Evolutionary conservation across 1,140 invertebrate genomes (phyloP), one percentile per base, ranked within the genome.

Genomic region (Popillia japonica): DNA sequence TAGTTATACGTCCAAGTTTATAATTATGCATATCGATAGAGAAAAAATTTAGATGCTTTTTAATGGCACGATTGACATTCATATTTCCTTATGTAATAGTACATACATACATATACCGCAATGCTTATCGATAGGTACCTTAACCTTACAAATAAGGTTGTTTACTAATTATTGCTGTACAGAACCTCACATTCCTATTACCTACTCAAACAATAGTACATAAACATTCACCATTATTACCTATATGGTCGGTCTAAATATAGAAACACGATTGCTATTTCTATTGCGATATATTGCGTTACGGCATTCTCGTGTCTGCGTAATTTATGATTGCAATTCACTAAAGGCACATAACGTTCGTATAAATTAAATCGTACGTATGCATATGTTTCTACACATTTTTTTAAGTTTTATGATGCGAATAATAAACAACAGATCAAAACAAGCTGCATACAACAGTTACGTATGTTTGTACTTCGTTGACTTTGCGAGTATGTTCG

Each of bases 101-200:
- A 34, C 27, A n/a, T n/a, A n/a, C n/a, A n/a, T n/a, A n/a, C n/a
- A n/a, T n/a, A n/a, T n/a, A 27, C 27, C 27, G 61, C 61, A 23
- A 34, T 20, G 11, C 17, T 68, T 68, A 68, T 68, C 61, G 61
- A 68, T 23, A 34, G 61, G 61, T 68, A 68, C 61, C 61, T 68
- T 68, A 68, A 68, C 61, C 61, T 68, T 34, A 68, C 61, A 68
- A 68, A 68, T 68, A 68, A 68, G 61, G 61, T 68, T 68, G 61
- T 68, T 64, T 22, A 64, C 59, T 64, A 22, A 68, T 68, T 68
- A 27, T 27, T 68, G 22, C 27, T 22, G 22, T 11, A 68, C 22
- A 68, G 61, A 68, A 68, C 22, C 22, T 34, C 61, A 34, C 61
- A 68, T 68, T 68, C 61, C 61, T 68, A 68, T 68, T 22, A 68